A percentile compares a stretch with the other conserved stretches of the same genome.
phyloP scores from a whole-genome alignment of 30 jellyfish, hydroid and myxozoan genomes.

The Phacellophora camtschatica region DNA sequence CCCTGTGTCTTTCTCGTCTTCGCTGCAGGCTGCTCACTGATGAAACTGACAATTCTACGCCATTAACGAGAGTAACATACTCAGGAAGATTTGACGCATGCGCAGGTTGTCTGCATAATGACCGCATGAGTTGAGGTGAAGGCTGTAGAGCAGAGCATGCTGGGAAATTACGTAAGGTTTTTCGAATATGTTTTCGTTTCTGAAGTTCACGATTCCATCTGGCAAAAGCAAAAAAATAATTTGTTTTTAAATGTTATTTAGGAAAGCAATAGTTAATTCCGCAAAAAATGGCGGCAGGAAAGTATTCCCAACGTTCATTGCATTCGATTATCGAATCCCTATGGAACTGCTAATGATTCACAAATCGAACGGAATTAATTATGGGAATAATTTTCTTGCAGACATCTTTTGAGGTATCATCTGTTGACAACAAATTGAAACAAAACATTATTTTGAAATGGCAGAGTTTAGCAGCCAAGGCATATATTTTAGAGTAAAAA shows the following conservation, averaged over 20 bases:
- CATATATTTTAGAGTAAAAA: too few species aligned
- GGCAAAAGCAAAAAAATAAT: neutral
- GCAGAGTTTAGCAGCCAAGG: too few species aligned
- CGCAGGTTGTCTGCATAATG: neutral
- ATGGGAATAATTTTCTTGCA: too few species aligned
- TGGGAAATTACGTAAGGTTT: conserved; percentile 68
- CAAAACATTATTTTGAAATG: too few species aligned
- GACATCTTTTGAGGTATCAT: too few species aligned
- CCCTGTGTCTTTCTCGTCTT: conserved; percentile 46
- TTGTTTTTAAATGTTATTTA: neutral
- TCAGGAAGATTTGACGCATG: conserved; percentile 49
- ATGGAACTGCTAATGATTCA: too few species aligned
- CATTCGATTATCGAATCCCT: too few species aligned
- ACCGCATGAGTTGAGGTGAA: conserved; percentile 38
- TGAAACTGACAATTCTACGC: conserved; percentile 28
- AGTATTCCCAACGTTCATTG: too few species aligned
- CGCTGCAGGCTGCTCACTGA: conserved; percentile 50
- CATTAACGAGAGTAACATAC: conserved; percentile 21
- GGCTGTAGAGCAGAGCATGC: conserved; percentile 59
- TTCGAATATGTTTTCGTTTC: conserved; percentile 52
- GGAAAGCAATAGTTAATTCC: too few species aligned
- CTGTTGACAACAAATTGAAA: too few species aligned
- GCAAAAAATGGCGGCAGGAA: too few species aligned
- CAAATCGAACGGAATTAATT: too few species aligned
- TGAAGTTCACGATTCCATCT: conserved; percentile 62